Conservation (phyloP, 2,888 invertebrate species). For the Acrobasis repandana region DNA sequence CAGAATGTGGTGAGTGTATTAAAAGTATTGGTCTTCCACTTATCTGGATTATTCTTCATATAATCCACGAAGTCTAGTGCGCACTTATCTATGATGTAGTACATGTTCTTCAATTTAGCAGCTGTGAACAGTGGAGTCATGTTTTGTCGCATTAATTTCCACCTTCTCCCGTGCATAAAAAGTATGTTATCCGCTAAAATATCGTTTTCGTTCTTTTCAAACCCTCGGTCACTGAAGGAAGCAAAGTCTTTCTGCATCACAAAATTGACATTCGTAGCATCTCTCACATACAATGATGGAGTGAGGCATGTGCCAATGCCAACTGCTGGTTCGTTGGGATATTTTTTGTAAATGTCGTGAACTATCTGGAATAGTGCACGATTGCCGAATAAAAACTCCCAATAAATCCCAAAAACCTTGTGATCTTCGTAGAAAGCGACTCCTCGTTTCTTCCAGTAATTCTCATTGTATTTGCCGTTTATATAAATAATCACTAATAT, state of each 20-base stretch:
- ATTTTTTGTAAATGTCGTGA: slow-evolving; percentile 47
- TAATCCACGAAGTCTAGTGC: slow-evolving; percentile 54
- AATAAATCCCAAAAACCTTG: slow-evolving; percentile 48
- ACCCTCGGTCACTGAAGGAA: slow-evolving; percentile 46
- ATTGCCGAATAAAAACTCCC: slow-evolving; percentile 43
- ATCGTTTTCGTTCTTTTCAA: slow-evolving; percentile 44
- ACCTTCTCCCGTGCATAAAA: slow-evolving; percentile 50
- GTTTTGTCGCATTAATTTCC: slow-evolving; percentile 62
- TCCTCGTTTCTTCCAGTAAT: slow-evolving; percentile 58
- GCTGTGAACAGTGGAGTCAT: slow-evolving; percentile 63
- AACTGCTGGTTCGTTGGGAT: slow-evolving; percentile 50
- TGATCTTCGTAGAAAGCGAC: slow-evolving; percentile 47
- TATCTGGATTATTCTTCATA: slow-evolving; percentile 45
- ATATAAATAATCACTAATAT: slow-evolving; percentile 36
- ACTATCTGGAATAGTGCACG: slow-evolving; percentile 50
- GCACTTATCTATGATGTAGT: slow-evolving; percentile 57
- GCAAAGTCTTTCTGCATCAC: slow-evolving; percentile 40
- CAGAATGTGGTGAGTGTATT: slow-evolving; percentile 47
- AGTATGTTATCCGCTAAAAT: slow-evolving; percentile 51
- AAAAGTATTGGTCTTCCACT: slow-evolving; percentile 38
- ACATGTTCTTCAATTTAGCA: slow-evolving; percentile 63
- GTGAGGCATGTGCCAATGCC: slow-evolving; percentile 43
- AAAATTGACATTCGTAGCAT: slow-evolving; percentile 42
- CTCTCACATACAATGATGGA: slow-evolving; percentile 38
- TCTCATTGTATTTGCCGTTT: slow-evolving; percentile 48